Conservation (phyloP, 2,888 invertebrate species). For the Orchesellides sinensis region DNA sequence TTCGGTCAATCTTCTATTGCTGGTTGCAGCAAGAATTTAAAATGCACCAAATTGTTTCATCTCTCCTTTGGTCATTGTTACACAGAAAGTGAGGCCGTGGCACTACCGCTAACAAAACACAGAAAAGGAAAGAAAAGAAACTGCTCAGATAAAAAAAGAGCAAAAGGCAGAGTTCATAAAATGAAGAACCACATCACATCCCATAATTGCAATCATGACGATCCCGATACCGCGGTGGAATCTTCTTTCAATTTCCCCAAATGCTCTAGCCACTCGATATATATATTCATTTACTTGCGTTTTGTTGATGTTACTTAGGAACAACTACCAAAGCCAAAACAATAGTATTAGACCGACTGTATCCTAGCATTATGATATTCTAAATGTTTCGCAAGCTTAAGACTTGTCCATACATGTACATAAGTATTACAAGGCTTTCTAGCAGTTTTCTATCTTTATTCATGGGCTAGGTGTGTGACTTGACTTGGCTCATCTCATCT, state of each 20-base stretch:
- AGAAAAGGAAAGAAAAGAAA: background rate
- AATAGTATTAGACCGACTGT: too few species aligned
- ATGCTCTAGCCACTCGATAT: too few species aligned
- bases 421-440: background rate
- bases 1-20: background rate
- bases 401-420: background rate
- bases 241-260: background rate
- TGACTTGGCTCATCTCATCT: background rate
- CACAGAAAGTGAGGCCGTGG: background rate
- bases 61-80: conserved; percentile 22
- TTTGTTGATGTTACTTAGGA: too few species aligned
- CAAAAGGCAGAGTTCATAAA: conserved; percentile 18
- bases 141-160: background rate
- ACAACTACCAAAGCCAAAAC: too few species aligned
- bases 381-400: background rate
- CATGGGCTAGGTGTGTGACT: background rate
- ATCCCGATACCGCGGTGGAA: conserved; percentile 2
- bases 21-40: too few species aligned
- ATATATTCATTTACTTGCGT: too few species aligned
- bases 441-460: background rate
- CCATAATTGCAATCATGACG: conserved; percentile 33
- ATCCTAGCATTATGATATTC: background rate
- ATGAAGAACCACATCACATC: background rate
- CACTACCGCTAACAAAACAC: background rate
- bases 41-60: too few species aligned